phyloP scores from a whole-genome alignment of 2,113 vertebrate genomes.

The Chrysochloris asiatica region DNA sequence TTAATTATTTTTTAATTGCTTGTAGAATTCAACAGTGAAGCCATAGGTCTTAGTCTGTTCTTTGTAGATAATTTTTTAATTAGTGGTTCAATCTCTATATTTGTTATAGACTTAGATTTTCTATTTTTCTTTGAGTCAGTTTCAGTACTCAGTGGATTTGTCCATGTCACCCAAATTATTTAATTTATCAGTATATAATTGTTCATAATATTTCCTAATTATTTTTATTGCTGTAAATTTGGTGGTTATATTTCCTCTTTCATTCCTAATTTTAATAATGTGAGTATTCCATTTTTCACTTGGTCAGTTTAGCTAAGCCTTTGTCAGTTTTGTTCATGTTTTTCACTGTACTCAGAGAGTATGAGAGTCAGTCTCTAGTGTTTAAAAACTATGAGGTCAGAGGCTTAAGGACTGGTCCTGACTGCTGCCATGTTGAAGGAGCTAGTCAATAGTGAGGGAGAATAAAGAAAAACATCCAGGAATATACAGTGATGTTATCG shows the following conservation, averaged over 20 bases:
- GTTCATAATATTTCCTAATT: neutral
- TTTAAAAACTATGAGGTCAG: neutral
- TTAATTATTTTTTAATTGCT: conserved; percentile 38
- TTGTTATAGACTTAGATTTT: too few species aligned
- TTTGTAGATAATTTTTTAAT: too few species aligned
- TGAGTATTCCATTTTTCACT: conserved; percentile 6
- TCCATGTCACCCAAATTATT: too few species aligned
- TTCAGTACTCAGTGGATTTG: neutral
- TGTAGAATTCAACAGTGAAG: neutral
- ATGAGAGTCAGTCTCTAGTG: too few species aligned
- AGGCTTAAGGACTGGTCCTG: neutral
- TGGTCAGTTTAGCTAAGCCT: neutral
- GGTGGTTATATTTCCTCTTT: neutral
- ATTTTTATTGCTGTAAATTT: too few species aligned
- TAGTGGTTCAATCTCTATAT: too few species aligned
- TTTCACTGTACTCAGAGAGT: too few species aligned
- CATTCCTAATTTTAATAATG: neutral
- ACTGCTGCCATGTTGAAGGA: neutral
- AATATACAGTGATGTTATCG: too few species aligned
- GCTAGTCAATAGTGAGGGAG: neutral
- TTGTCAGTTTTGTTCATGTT: neutral
- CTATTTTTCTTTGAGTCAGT: neutral
- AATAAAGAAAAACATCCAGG: neutral
- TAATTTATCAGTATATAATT: neutral
- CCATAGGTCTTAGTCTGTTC: too few species aligned